These are phyloP conservation scores for Solenopsis fugax DNA, from an alignment of 1,140 invertebrate species.

Conservation along the genomic window DNA sequence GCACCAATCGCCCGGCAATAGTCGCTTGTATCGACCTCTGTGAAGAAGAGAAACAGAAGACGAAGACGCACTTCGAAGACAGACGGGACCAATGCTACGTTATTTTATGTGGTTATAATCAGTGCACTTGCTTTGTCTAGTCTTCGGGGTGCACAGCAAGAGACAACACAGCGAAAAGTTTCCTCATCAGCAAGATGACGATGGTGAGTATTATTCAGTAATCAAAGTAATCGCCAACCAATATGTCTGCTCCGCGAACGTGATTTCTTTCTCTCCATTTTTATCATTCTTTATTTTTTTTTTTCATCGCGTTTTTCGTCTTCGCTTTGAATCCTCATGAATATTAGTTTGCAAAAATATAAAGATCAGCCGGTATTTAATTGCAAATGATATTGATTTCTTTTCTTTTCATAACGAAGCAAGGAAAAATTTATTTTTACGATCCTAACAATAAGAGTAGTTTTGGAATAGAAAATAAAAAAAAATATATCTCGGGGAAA, in stretches of 20 bases:
- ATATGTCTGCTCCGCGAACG: background rate
- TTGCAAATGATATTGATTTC: too few species aligned
- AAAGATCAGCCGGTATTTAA: background rate
- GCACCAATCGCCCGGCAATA: background rate
- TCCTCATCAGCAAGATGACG: constrained; percentile 26
- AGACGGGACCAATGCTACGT: background rate
- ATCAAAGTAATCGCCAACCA: background rate
- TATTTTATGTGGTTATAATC: too few species aligned
- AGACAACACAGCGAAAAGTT: background rate
- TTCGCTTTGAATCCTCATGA: background rate
- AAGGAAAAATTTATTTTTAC: too few species aligned
- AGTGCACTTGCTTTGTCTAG: too few species aligned
- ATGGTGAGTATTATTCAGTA: constrained; percentile 58
- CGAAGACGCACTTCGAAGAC: background rate
- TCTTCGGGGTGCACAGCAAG: too few species aligned
- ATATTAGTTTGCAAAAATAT: background rate
- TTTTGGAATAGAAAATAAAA: too few species aligned
- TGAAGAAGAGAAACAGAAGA: constrained; percentile 35
- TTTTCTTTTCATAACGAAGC: too few species aligned
- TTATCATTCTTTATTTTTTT: too few species aligned
- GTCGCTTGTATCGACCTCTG: constrained; percentile 44
- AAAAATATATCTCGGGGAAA: too few species aligned
- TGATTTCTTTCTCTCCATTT: too few species aligned
- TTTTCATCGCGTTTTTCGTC: too few species aligned
- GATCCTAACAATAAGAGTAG: too few species aligned